Evolutionary conservation across 2,888 invertebrate species (phyloP).

Genomic region (Deilephila elpenor): DNA sequence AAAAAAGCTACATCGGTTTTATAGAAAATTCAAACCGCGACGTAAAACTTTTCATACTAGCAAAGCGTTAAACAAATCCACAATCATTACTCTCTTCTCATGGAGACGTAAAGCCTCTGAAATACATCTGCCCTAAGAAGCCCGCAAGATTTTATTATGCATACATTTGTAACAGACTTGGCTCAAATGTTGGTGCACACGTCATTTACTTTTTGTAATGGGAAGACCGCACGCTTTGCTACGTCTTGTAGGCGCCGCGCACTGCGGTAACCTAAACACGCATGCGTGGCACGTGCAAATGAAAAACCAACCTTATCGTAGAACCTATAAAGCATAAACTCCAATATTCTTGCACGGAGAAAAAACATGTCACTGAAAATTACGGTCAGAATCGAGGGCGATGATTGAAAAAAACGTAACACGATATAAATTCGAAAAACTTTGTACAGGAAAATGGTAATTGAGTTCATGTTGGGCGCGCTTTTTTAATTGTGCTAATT

Average conservation of each 20-base stretch:
- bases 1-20: background rate
- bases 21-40: background rate
- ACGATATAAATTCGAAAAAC: slow-evolving; percentile 23
- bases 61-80: background rate
- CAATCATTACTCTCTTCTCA: no score
- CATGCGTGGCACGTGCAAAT: slow-evolving; percentile 67
- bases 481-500: background rate
- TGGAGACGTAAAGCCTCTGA: background rate
- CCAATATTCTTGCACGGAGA: background rate
- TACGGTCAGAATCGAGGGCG: slow-evolving; percentile 14
- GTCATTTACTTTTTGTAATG: slow-evolving; percentile 69
- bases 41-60: background rate
- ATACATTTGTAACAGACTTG: slow-evolving; percentile 45
- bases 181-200: slow-evolving; percentile 58
- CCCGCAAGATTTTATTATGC: slow-evolving; percentile 17
- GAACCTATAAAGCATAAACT: background rate
- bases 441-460: slow-evolving; percentile 2
- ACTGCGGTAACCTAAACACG: slow-evolving; percentile 78
- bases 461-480: slow-evolving; percentile 11
- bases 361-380: slow-evolving; percentile 30
- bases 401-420: slow-evolving; percentile 25
- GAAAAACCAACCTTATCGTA: slow-evolving; percentile 33
- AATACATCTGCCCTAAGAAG: slow-evolving; percentile 7
- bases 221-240: slow-evolving; percentile 72
- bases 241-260: slow-evolving; percentile 80